phyloP scores from a whole-genome alignment of 1,140 invertebrate species.

The Reticulitermes speratus region DNA sequence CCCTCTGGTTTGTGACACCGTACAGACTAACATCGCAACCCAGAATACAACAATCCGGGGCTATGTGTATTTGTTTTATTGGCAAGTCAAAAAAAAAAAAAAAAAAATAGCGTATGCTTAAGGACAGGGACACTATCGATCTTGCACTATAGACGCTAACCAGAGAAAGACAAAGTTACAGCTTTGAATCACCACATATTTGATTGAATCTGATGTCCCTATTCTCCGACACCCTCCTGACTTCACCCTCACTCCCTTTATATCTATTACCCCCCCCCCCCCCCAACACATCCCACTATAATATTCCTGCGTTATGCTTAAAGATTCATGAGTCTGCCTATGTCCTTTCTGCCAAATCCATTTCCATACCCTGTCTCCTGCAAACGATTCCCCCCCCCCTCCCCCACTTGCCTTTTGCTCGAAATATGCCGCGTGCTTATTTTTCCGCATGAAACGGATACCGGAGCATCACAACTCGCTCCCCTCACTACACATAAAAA shows the following conservation, averaged over 20 bases:
- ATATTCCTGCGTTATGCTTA: not conserved
- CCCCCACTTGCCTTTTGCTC: not conserved
- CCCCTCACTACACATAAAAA: not conserved
- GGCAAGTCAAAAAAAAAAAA: not conserved
- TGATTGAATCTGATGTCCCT: slow-evolving; percentile 11
- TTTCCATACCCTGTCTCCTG: not conserved
- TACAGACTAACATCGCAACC: too few relatives aligned
- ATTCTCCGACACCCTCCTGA: not conserved
- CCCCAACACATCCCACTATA: not conserved
- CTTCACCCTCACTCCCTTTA: not conserved
- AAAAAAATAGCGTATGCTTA: not conserved
- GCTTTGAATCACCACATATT: slow-evolving; percentile 6
- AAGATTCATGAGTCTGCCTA: not conserved
- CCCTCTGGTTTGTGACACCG: too few relatives aligned
- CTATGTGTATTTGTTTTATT: not conserved
- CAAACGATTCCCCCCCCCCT: too few relatives aligned
- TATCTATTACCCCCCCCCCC: not conserved
- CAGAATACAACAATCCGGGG: too few relatives aligned
- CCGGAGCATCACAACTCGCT: not conserved
- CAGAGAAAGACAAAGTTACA: not conserved
- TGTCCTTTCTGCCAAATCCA: not conserved
- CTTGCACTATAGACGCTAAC: not conserved
- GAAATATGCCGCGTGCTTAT: not conserved
- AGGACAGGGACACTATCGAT: not conserved
- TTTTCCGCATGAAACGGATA: not conserved